Percentiles rank a stretch among this genome's conserved stretches.
These are phyloP conservation scores for Mus pahari DNA, from an alignment of 2,113 vertebrate genomes.

Conservation along the genomic window DNA sequence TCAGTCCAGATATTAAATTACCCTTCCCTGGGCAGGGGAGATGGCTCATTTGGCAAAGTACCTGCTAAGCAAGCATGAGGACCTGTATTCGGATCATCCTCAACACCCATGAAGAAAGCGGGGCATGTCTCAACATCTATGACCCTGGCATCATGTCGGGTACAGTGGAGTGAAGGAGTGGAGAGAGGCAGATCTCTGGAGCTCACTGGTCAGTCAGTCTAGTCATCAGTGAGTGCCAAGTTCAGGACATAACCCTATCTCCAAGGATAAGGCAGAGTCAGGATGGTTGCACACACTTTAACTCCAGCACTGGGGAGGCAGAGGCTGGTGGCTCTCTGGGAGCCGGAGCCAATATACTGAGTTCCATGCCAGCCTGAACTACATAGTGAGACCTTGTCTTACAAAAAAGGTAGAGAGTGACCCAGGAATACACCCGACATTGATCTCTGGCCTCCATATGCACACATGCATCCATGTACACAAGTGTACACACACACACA, in stretches of 20 bases:
- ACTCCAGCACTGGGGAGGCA: background rate
- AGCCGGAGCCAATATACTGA: background rate
- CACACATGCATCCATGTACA: background rate
- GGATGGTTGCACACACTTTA: background rate
- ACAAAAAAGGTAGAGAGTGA: background rate
- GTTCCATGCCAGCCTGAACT: background rate
- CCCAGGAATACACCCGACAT: background rate
- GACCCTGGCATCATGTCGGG: no score
- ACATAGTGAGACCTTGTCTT: background rate
- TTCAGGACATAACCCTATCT: background rate
- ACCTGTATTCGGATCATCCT: background rate
- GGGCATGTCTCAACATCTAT: no score
- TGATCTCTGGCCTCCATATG: background rate
- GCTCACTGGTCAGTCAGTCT: background rate
- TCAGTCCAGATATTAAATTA: background rate
- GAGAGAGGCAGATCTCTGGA: background rate
- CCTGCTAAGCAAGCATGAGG: background rate
- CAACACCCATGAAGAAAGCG: background rate
- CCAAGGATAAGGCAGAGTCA: background rate
- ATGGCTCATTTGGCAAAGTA: background rate
- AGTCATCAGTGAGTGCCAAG: background rate
- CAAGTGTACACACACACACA: background rate
- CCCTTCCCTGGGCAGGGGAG: background rate
- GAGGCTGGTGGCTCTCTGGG: background rate
- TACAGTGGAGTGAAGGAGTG: no score